Evolutionary conservation across 2,113 vertebrate species (phyloP).

Genomic region (Connochaetes taurinus): DNA sequence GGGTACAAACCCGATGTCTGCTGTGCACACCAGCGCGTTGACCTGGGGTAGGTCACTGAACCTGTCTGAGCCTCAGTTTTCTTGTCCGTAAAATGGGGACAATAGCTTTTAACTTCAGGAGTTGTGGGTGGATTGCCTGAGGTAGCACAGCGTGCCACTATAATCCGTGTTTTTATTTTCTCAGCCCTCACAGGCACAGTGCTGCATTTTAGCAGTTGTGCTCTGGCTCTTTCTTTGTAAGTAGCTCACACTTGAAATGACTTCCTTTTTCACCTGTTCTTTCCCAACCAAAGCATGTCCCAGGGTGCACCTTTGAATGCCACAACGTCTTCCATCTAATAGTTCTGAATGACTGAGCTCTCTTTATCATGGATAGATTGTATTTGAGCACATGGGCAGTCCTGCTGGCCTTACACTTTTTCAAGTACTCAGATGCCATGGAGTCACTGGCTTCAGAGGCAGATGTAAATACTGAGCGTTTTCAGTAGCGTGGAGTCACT

Average conservation of each 20-base stretch:
- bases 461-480: neutral
- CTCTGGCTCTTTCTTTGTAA: neutral
- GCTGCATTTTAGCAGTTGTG: neutral
- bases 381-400: neutral
- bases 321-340: neutral
- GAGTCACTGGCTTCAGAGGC: neutral
- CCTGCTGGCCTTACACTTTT: neutral
- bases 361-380: neutral
- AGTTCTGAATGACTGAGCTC: neutral
- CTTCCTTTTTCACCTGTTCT: neutral
- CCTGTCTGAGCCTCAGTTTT: neutral
- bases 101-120: neutral
- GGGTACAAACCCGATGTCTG: neutral
- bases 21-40: accelerated
- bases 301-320: neutral
- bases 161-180: neutral
- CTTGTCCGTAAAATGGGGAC: neutral
- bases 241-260: neutral
- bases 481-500: neutral
- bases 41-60: neutral
- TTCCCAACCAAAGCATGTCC: neutral
- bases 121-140: neutral
- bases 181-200: accelerated
- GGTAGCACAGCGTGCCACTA: accelerated
- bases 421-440: neutral